Base-by-base conservation (phyloP, 1,140 invertebrate genomes). In the Drosophila equinoxialis region DNA sequence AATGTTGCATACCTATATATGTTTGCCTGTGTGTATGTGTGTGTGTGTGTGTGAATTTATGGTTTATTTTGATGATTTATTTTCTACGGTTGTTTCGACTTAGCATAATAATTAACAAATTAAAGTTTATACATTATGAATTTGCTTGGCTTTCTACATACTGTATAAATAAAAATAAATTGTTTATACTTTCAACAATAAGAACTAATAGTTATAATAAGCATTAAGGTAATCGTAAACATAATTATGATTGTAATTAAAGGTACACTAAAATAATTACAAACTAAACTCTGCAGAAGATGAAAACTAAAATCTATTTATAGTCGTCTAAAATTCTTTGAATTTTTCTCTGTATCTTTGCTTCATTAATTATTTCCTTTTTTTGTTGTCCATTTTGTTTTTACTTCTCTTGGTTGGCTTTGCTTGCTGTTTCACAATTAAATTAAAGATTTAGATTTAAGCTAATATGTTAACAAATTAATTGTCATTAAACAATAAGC, bases 131-230 rank as follows among this genome's bases (percentile, higher is more conserved):
- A 87, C 79, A 59, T 37, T 17, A 71, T 51, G 45, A 51, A 81
- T 63, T 71, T 76, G 74, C 71, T 86, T 75, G 78, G 81, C 81
- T 76, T 73, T 71, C 62, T 81, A 81, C 45, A 57, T 81, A 86
- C 68, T 79, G 8, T 51, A 35, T 33, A 33, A 59, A 37, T 45
- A 42, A 64, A 51, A 64, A 68, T 70, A 75, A 68, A 60, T 60
- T 64, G 37, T 87, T 82, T 83, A 87, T 87, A 87, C 79, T 79
- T 77, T 86, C 62, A 86, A 86, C 83, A 86, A 86, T 72, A 76
- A 77, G 70, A 72, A 77, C 72, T 45, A 81, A 83, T 80, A 63
- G 37, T 39, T 39, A 75, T 63, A 77, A 63, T 63, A 64, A n/a
- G 45, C 45, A 73, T 73, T 77, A 60, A 77, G 60, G 68, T 81